A percentile compares a stretch with the other conserved stretches of the same genome.
Conservation (phyloP, 2,888 invertebrate species). For the Eristalinus aeneus region DNA sequence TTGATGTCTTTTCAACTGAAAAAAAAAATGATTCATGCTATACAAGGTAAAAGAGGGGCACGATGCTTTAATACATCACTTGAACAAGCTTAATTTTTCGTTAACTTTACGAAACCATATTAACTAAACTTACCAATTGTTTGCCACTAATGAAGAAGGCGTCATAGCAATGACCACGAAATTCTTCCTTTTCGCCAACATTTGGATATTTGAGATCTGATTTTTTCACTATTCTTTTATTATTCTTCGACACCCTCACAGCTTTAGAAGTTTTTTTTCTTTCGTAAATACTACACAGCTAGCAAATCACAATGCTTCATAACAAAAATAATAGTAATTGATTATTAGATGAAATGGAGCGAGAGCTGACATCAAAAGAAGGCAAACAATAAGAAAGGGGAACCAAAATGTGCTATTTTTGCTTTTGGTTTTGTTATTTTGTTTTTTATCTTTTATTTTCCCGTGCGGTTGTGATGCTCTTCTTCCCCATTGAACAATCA, state of each 20-base stretch:
- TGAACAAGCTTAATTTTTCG: neutral
- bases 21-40: slow-evolving; percentile 71
- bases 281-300: slow-evolving; percentile 12
- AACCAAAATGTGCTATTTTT: slow-evolving; percentile 59
- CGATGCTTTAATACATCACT: slow-evolving; percentile 18
- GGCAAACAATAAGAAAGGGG: slow-evolving; percentile 48
- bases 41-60: slow-evolving; percentile 54
- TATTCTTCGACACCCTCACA: slow-evolving; percentile 9
- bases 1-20: slow-evolving; percentile 26
- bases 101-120: slow-evolving; percentile 14
- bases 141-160: slow-evolving; percentile 15
- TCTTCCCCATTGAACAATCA: slow-evolving; percentile 68
- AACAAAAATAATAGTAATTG: slow-evolving; percentile 44
- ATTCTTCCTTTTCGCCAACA: slow-evolving; percentile 32
- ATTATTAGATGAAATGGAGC: slow-evolving; percentile 54
- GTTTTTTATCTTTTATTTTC: slow-evolving; percentile 49
- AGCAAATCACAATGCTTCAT: slow-evolving; percentile 33
- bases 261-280: slow-evolving; percentile 4
- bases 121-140: slow-evolving; percentile 51
- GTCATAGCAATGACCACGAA: slow-evolving; percentile 6
- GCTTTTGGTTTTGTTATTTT: slow-evolving; percentile 59
- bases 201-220: slow-evolving; percentile 18
- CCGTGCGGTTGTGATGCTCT: slow-evolving; percentile 62
- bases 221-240: slow-evolving; percentile 17
- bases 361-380: slow-evolving; percentile 34